Evolutionary conservation across 1,140 invertebrate species (phyloP), one percentile per base, ranked within the genome.

Genomic region (Ruditapes philippinarum): DNA sequence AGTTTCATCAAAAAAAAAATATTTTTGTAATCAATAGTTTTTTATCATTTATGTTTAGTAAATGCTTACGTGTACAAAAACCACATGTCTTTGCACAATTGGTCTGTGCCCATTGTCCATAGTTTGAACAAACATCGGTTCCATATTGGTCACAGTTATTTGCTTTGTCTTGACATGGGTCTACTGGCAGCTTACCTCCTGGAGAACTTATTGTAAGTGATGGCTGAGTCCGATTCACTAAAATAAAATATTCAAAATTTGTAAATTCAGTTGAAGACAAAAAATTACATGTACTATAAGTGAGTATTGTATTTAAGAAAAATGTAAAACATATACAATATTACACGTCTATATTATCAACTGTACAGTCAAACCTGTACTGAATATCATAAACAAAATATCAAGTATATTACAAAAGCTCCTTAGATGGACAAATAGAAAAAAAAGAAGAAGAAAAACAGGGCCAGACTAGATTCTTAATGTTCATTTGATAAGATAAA

Each of bases 1-100:
- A n/a, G n/a, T n/a, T n/a, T n/a, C n/a, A n/a, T n/a, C n/a, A n/a
- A n/a, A n/a, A n/a, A n/a, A n/a, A n/a, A n/a, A n/a, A n/a, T n/a
- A n/a, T n/a, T n/a, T n/a, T n/a, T n/a, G n/a, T n/a, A n/a, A n/a
- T n/a, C n/a, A n/a, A n/a, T n/a, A n/a, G n/a, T n/a, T n/a, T n/a
- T n/a, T n/a, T n/a, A n/a, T n/a, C n/a, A n/a, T n/a, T n/a, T n/a
- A 19, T 11, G 25, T 33, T 33, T 33, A 42, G 19, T 22, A 38
- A 22, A 40, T 83, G 89, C 89, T 81, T 73, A 92, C 90, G 88
- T 17, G 40, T 22, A 90, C 92, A 93, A 45, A 92, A 73, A 57
- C 90, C 90, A 60, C 92, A 93, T 74, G 68, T 89, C 28, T 84
- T 81, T 49, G 81, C 65, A 73, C 93, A 94, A 82, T 94, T 93